These are phyloP conservation scores for Drosophila sproati DNA, from an alignment of 1,140 invertebrate genomes.

Conservation along the genomic window DNA sequence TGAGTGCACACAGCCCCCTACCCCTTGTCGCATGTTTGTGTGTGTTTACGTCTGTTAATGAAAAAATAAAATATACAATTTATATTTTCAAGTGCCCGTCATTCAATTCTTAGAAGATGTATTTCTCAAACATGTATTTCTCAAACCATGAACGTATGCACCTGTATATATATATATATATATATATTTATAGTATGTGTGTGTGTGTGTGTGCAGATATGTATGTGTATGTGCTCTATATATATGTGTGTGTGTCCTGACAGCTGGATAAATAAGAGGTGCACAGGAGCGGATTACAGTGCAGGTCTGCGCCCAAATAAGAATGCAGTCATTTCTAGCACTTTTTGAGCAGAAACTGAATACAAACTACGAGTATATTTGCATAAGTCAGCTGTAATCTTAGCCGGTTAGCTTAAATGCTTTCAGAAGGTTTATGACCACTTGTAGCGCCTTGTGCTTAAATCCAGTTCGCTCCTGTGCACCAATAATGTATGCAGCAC, in stretches of 20 bases:
- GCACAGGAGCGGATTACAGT: neutral
- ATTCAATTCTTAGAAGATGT: slow-evolving; percentile 38
- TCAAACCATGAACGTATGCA: neutral
- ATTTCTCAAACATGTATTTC: slow-evolving; percentile 45
- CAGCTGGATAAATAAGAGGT: slow-evolving; percentile 9
- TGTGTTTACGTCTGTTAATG: slow-evolving; percentile 29
- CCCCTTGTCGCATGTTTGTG: neutral
- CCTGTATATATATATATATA: neutral
- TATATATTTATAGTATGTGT: neutral
- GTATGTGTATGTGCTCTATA: neutral
- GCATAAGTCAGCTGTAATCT: too few species aligned
- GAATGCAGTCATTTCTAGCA: too few species aligned
- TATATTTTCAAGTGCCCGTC: slow-evolving; percentile 14
- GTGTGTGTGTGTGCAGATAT: neutral
- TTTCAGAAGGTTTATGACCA: too few species aligned
- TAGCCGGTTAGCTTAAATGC: too few species aligned
- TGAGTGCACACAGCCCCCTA: slow-evolving; percentile 15
- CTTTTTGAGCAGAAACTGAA: too few species aligned
- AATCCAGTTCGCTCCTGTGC: slow-evolving; percentile 1
- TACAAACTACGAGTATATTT: too few species aligned
- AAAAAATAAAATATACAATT: slow-evolving; percentile 28
- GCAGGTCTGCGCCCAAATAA: neutral
- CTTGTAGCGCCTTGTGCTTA: too few species aligned
- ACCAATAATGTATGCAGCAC: neutral
- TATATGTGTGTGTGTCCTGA: slow-evolving; percentile 15